These are phyloP conservation scores for Beroe ovata DNA, from an alignment of 37 sponge, comb jelly and placozoan species.

Conservation along the genomic window DNA sequence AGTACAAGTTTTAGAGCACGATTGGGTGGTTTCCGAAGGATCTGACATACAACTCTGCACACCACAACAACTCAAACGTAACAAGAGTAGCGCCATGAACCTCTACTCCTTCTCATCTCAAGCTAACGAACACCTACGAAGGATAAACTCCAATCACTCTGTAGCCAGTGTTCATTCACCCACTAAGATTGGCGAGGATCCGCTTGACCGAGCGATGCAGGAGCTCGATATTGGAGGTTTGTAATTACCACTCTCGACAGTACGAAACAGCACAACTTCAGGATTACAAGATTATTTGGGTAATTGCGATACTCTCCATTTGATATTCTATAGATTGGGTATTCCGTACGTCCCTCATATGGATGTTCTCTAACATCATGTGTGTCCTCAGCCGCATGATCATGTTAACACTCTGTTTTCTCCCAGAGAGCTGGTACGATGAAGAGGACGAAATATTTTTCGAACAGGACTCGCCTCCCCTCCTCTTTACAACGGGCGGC, in stretches of 20 bases:
- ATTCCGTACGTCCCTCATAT: neutral
- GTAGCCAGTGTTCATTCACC: neutral
- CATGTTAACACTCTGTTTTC: neutral
- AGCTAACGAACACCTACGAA: conserved; percentile 44
- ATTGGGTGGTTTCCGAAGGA: conserved; percentile 71
- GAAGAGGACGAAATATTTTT: conserved; percentile 14
- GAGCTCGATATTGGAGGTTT: conserved; percentile 5
- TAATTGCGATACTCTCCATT: no score
- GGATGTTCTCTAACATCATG: neutral
- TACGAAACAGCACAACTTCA: no score
- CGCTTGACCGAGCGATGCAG: neutral
- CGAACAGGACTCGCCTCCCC: neutral
- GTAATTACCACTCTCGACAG: no score
- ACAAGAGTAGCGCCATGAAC: conserved; percentile 63
- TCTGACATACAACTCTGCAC: conserved; percentile 26
- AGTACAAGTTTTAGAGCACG: conserved; percentile 75
- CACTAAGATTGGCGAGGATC: neutral
- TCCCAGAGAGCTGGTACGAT: conserved; percentile 40
- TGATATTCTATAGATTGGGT: no score
- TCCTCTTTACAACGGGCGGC: neutral
- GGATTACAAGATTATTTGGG: no score
- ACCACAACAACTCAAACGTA: conserved; percentile 16
- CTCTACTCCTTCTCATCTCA: conserved; percentile 54
- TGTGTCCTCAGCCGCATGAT: neutral
- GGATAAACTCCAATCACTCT: conserved; percentile 51